Percentiles rank a stretch among this genome's conserved stretches.
Conservation (phyloP, 2,888 invertebrate species). For the Drosophila algonquin region DNA sequence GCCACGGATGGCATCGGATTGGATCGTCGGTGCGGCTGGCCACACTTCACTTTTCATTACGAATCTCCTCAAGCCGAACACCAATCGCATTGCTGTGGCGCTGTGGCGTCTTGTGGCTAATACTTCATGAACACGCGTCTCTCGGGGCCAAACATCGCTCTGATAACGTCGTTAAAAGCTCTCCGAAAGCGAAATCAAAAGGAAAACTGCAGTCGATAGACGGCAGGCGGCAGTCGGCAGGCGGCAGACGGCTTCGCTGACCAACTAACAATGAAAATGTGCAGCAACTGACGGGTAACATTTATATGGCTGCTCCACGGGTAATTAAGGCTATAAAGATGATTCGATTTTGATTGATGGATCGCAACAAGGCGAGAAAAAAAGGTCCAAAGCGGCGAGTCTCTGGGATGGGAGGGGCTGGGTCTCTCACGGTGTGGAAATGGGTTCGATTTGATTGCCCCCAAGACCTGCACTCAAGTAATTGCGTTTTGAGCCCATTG, state of each 20-base stretch:
- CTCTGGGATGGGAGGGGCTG: not conserved
- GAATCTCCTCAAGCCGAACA: constrained; percentile 54
- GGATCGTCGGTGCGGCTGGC: constrained; percentile 16
- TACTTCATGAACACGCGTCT: constrained; percentile 65
- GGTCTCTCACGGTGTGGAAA: constrained; percentile 9
- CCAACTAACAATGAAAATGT: constrained; percentile 60
- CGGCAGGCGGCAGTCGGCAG: constrained; percentile 9
- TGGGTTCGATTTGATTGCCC: constrained; percentile 22
- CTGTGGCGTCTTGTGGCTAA: constrained; percentile 52
- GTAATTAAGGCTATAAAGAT: constrained; percentile 73
- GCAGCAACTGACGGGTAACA: constrained; percentile 55
- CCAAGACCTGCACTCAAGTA: constrained; percentile 9
- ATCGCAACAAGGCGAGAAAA: constrained; percentile 11
- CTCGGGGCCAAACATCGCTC: constrained; percentile 59
- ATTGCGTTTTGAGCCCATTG: constrained; percentile 13
- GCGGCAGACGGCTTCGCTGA: constrained; percentile 22
- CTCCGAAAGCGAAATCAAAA: constrained; percentile 64
- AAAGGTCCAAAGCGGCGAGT: not conserved
- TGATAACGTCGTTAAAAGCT: constrained; percentile 76
- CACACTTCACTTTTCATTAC: constrained; percentile 72
- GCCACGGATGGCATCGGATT: not conserved
- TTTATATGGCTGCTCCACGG: constrained; percentile 71
- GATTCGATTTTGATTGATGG: constrained; percentile 70
- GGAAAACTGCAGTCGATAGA: constrained; percentile 32
- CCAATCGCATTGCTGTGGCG: too few relatives aligned